A percentile compares a stretch with the other conserved stretches of the same genome.
These are phyloP conservation scores for Scomberomorus guttatus DNA, from an alignment of 2,797 vertebrate species.

Conservation along the genomic window DNA sequence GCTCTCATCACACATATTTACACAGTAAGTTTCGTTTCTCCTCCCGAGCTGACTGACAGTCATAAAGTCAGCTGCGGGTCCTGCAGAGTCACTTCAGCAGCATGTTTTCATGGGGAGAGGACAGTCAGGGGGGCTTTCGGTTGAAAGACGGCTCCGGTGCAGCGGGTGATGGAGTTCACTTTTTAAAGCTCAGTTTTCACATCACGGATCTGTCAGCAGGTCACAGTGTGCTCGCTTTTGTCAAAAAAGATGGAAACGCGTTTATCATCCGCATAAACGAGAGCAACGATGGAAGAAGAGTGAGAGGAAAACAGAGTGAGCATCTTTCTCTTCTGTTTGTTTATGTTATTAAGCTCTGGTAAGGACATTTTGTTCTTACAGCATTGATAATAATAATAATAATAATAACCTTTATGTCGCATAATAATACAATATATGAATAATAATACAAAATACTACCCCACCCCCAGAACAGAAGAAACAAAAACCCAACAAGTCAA, in stretches of 20 bases:
- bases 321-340: background rate
- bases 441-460: too few relatives aligned
- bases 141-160: background rate
- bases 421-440: too few relatives aligned
- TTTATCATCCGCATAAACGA: conserved; percentile 28
- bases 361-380: background rate
- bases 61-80: background rate
- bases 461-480: too few relatives aligned
- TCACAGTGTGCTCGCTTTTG: conserved; percentile 38
- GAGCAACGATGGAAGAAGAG: conserved; percentile 28
- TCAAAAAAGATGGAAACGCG: conserved; percentile 31
- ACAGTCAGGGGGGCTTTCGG: conserved; percentile 40
- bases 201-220: conserved; percentile 45
- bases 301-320: conserved; percentile 63
- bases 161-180: background rate
- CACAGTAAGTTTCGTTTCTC: conserved; percentile 43
- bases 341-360: too few relatives aligned
- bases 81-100: fast-evolving
- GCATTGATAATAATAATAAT: too few relatives aligned
- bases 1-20: too few relatives aligned
- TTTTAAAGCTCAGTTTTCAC: background rate
- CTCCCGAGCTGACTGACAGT: fast-evolving
- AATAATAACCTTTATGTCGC: too few relatives aligned
- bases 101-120: conserved; percentile 70
- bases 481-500: too few relatives aligned